phyloP scores from a whole-genome alignment of 2,888 invertebrate genomes.

The Spatulosminthurus flaviceps region DNA sequence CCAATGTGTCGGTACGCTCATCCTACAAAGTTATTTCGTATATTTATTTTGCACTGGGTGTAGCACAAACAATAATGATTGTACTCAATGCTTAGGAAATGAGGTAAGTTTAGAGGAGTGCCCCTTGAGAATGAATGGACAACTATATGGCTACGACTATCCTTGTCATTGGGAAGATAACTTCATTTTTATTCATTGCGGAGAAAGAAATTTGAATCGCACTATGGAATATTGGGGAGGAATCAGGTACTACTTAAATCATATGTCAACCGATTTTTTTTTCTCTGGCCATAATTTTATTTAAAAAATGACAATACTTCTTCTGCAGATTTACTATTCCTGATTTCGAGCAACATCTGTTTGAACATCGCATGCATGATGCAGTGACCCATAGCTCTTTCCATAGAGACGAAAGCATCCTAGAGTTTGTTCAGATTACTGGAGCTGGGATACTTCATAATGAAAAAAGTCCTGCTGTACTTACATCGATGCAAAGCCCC shows the following conservation, averaged over 20 bases:
- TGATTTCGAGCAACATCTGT: slow-evolving; percentile 86
- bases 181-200: slow-evolving; percentile 94
- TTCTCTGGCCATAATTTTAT: too few species aligned
- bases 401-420: slow-evolving; percentile 76
- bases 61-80: neutral
- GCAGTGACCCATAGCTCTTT: slow-evolving; percentile 79
- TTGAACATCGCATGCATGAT: slow-evolving; percentile 83
- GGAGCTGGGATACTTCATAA: slow-evolving; percentile 96
- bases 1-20: slow-evolving; percentile 70
- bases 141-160: slow-evolving; percentile 84
- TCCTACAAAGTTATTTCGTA: too few species aligned
- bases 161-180: slow-evolving; percentile 88
- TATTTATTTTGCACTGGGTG: too few species aligned
- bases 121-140: slow-evolving; percentile 82
- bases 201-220: slow-evolving; percentile 74
- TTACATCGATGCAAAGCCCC: slow-evolving; percentile 89
- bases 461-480: slow-evolving; percentile 91
- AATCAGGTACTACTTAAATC: slow-evolving; percentile 70
- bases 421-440: slow-evolving; percentile 82
- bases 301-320: slow-evolving; percentile 36
- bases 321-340: slow-evolving; percentile 79
- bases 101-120: slow-evolving; percentile 68
- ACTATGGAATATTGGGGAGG: slow-evolving; percentile 93
- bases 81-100: slow-evolving; percentile 63
- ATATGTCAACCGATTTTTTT: too few species aligned